Percentiles rank a stretch among this genome's conserved stretches.
Conservation (phyloP, 2,113 vertebrate species). For the Notarius quadriscutis region DNA sequence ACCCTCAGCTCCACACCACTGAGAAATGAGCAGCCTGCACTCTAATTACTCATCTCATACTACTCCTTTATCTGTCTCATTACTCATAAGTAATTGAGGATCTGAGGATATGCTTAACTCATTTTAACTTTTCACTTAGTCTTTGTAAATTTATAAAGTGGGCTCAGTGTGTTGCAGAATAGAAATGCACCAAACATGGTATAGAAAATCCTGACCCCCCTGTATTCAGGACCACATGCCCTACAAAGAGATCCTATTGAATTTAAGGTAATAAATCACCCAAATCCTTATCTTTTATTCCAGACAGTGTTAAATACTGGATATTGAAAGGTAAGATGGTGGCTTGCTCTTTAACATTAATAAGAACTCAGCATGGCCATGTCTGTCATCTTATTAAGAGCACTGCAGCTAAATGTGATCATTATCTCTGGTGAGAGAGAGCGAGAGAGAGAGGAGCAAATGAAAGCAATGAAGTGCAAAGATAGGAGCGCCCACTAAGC, state of each 20-base stretch:
- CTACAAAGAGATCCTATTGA: conserved; percentile 20
- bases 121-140: neutral
- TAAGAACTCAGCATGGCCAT: conserved; percentile 38
- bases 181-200: neutral
- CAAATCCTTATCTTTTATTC: conserved; percentile 41
- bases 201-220: conserved; percentile 3
- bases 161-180: neutral
- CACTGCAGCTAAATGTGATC: conserved; percentile 61
- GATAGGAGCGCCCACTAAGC: conserved; percentile 55
- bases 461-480: conserved; percentile 60
- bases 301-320: conserved; percentile 23
- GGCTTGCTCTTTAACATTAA: conserved; percentile 52
- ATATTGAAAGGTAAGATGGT: conserved; percentile 49
- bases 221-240: neutral
- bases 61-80: conserved; percentile 41
- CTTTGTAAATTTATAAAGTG: conserved; percentile 13
- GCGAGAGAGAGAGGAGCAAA: conserved; percentile 29
- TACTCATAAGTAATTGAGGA: conserved; percentile 32
- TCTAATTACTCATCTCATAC: conserved; percentile 52
- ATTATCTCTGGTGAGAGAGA: conserved; percentile 57
- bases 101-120: conserved; percentile 14
- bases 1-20: conserved; percentile 47
- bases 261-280: conserved; percentile 33
- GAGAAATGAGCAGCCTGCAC: conserved; percentile 48
- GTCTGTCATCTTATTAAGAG: conserved; percentile 62